These are phyloP conservation scores for Microplitis manilae DNA, from an alignment of 2,888 invertebrate species.

Conservation along the genomic window DNA sequence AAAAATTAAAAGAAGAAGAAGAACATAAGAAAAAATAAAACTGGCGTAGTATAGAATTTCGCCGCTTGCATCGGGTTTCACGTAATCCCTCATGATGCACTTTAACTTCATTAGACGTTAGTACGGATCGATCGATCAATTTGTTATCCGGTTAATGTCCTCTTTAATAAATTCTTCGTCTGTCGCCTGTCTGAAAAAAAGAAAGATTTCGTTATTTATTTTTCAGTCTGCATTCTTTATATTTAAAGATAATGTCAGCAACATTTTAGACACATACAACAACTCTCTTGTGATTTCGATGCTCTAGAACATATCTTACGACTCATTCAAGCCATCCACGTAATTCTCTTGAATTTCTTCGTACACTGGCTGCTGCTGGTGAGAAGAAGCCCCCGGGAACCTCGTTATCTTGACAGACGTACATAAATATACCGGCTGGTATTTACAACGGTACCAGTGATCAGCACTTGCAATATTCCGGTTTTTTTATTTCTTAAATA, in stretches of 20 bases:
- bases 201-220: neutral
- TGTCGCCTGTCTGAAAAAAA: neutral
- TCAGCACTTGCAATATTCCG: constrained; percentile 12
- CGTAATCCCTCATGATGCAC: constrained; percentile 55
- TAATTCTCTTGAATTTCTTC: constrained; percentile 33
- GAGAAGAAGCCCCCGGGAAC: constrained; percentile 41
- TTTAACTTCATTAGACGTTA: constrained; percentile 55
- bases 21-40: neutral
- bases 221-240: neutral
- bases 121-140: constrained; percentile 52
- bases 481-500: constrained; percentile 30
- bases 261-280: neutral
- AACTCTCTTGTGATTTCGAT: constrained; percentile 8
- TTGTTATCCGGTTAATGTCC: constrained; percentile 27
- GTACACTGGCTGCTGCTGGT: constrained; percentile 28
- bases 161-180: neutral
- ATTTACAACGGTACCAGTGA: constrained; percentile 36
- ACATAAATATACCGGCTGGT: constrained; percentile 47
- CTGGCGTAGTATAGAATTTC: constrained; percentile 51
- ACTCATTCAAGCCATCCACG: constrained; percentile 4
- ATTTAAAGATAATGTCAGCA: neutral
- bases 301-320: constrained; percentile 3
- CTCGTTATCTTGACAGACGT: constrained; percentile 52
- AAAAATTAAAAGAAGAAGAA: neutral
- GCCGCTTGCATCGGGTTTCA: constrained; percentile 54